phyloP scores from a whole-genome alignment of 2,797 vertebrate genomes.

The Botia almorhae region DNA sequence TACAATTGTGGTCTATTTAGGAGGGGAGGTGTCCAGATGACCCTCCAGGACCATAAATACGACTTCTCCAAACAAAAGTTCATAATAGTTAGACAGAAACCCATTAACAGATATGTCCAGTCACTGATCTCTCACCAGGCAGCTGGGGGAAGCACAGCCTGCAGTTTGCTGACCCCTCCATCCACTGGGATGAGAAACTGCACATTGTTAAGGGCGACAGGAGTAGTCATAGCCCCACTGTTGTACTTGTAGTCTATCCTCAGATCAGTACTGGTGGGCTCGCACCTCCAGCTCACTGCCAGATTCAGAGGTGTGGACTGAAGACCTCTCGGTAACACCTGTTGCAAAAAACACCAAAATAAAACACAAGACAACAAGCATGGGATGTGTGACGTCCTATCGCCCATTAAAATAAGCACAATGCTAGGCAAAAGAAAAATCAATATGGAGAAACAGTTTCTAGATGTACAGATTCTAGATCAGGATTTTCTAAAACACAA shows the following conservation, averaged over 20 bases:
- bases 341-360: constrained; percentile 49
- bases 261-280: constrained; percentile 92
- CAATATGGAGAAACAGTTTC: too few relatives aligned
- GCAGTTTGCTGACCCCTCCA: constrained; percentile 92
- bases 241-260: constrained; percentile 99
- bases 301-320: constrained; percentile 94
- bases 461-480: too few relatives aligned
- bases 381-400: too few relatives aligned
- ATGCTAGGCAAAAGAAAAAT: too few relatives aligned
- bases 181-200: constrained; percentile 95
- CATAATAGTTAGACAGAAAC: neutral
- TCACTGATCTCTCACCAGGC: constrained; percentile 82
- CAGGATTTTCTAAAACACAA: neutral
- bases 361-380: neutral
- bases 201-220: constrained; percentile 94
- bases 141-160: constrained; percentile 93
- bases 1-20: too few relatives aligned
- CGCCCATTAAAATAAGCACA: too few relatives aligned
- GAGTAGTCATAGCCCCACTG: constrained; percentile 87
- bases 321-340: constrained; percentile 91
- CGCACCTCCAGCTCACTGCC: constrained; percentile 95
- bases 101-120: neutral
- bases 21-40: too few relatives aligned
- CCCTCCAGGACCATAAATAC: too few relatives aligned
- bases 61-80: neutral